Evolutionary conservation across 37 sponge, comb jelly and placozoan species (phyloP), one percentile per base, ranked within the genome.

Genomic region (Ianthella basta): DNA sequence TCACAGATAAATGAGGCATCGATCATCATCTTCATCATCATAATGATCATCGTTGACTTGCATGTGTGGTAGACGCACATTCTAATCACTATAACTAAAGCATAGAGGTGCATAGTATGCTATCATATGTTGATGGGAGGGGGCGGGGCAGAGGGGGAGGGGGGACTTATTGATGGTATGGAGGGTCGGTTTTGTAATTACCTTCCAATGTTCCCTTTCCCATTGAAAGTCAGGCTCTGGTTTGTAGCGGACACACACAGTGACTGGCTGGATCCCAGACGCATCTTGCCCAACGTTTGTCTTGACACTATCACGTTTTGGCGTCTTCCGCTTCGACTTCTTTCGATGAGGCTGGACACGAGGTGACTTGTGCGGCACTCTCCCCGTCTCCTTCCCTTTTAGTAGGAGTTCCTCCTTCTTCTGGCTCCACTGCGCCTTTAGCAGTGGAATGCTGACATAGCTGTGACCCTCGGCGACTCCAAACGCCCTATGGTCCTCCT

Each of bases 401-500:
- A 4, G 64, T 18, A 75, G 54, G 2, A 40, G 25, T 13, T 41
- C 53, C 44, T 75, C 78, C 37, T 75, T 75, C 53, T 41, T 39
- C 24, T 40, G 24, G 25, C 38, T 36, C 78, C 78, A 75, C 25
- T 75, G 78, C 20, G 78, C 44, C 14, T 75, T 75, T 24, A 75
- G 20, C 53, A 75, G n/a, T 20, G 78, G 54, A 44, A 23, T 75
- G 10, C 78, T 75, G 32, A 75, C 21, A 36, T 75, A 75, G 21
- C 44, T 40, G 25, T 75, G 64, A 0, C 53, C 66, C 27, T 14
- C 55, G 34, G 36, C 61, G 3, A 82, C 37, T 13, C 65, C 65
- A 21, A 82, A 59, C 10, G 61, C 25, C 6, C 65, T 34, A 63
- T 63, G 61, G 2, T 82, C 65, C 1, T 38, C 34, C 0, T 35